These are phyloP conservation scores for Stenotaenia linearis DNA, from an alignment of 2,888 invertebrate genomes.

Conservation along the genomic window DNA sequence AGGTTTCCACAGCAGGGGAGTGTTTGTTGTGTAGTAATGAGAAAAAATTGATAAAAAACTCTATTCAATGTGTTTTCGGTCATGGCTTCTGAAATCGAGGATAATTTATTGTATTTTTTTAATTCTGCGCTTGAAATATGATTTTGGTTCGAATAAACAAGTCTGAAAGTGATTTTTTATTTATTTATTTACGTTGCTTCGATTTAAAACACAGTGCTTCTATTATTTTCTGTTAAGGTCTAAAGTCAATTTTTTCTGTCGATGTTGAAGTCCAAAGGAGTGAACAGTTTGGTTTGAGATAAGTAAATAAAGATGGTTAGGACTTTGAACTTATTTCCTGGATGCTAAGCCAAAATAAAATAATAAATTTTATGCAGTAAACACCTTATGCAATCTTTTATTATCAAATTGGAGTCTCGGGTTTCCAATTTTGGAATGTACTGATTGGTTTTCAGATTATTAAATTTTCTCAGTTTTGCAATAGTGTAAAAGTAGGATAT, in stretches of 20 bases:
- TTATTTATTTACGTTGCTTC: background rate
- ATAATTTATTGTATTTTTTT: background rate
- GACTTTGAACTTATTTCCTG: too few relatives aligned
- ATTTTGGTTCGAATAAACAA: background rate
- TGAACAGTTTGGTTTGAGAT: background rate
- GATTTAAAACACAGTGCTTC: background rate
- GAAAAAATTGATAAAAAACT: background rate
- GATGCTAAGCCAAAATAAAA: background rate
- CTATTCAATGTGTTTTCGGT: too few relatives aligned
- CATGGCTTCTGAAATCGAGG: background rate
- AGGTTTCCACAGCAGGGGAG: background rate
- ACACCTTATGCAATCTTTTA: background rate
- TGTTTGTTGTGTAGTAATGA: background rate
- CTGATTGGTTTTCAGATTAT: too few relatives aligned
- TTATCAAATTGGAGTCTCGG: background rate
- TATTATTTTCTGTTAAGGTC: background rate
- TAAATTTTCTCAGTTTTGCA: too few relatives aligned
- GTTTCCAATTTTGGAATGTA: too few relatives aligned
- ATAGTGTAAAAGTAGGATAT: too few relatives aligned
- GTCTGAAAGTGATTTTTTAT: background rate
- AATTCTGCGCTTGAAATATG: background rate
- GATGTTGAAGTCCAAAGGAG: background rate
- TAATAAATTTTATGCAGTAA: background rate
- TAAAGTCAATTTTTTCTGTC: background rate
- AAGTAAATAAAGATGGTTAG: background rate